Evolutionary conservation across 53 echinoderm and acorn worm species (phyloP), one percentile per base, ranked within the genome.

Genomic region (Astropecten irregularis): DNA sequence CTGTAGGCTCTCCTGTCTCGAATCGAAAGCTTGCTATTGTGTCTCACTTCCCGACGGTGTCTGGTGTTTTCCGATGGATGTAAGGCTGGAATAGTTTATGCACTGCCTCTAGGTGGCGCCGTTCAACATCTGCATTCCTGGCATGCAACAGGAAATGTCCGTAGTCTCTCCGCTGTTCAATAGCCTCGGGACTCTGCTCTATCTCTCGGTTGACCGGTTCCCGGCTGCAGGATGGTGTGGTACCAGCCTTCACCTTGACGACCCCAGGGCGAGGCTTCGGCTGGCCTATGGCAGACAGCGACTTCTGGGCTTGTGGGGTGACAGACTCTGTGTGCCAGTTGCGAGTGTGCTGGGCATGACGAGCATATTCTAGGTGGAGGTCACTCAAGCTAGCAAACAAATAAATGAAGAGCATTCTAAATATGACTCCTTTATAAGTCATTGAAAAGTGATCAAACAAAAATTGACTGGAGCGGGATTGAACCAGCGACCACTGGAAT

Each of bases 101-200:
- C 20, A 94, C 73, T 0, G 93, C 82, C 8, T 84, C 77, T 71
- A 88, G 39, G 48, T 94, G 92, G 6, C 97, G 66, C 52, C 83
- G 73, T 38, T 86, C 81, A 40, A 96, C 81, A 50, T 91, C 91
- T 28, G 62, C 62, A 33, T 59, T 76, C 40, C 97, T 86, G 3
- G 82, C 85, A 3, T 90, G 71, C 39, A 92, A 39, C 58, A 96
- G 59, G 76, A 84, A 96, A 57, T 90, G 91, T 0, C 89, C 91
- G 36, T 96, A 96, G 72, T 96, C 94, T 21, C 97, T 39, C 33
- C 97, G 70, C 87, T 96, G 97, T 49, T 96, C 92, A 3, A 92
- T 60, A 4, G 91, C 97, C 61, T 84, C 89, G 40, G 89, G 51
- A 16, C 73, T 77, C 10, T 94, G 86, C 27, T 82, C 86, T 3